Conservation (phyloP, 2,113 vertebrate species). For the Perca fluviatilis region DNA sequence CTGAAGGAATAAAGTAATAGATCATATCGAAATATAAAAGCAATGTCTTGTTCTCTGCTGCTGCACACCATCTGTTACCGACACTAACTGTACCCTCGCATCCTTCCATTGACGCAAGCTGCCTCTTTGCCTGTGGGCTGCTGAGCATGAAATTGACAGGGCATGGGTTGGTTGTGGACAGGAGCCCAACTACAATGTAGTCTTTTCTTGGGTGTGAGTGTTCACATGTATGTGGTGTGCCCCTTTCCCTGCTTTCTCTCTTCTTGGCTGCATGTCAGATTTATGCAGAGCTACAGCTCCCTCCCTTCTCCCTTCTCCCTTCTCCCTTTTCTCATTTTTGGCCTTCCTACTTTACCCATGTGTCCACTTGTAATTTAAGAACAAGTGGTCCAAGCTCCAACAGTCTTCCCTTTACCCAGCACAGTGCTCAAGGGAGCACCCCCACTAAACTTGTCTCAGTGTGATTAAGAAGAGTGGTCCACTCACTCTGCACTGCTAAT, state of each 20-base stretch:
- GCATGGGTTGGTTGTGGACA: slow-evolving; percentile 61
- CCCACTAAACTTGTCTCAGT: slow-evolving; percentile 53
- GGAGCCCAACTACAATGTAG: slow-evolving; percentile 52
- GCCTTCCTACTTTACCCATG: slow-evolving; percentile 66
- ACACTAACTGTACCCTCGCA: slow-evolving; percentile 57
- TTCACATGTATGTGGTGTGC: neutral
- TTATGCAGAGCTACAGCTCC: slow-evolving; percentile 70
- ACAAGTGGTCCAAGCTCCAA: slow-evolving; percentile 52
- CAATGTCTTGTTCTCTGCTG: slow-evolving; percentile 41
- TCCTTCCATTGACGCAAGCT: slow-evolving; percentile 58
- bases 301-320: slow-evolving; percentile 29
- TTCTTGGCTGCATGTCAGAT: slow-evolving; percentile 82
- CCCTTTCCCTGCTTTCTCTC: slow-evolving; percentile 27
- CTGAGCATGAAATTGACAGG: slow-evolving; percentile 77
- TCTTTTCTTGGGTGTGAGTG: slow-evolving; percentile 10
- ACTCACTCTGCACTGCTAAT: slow-evolving; percentile 52
- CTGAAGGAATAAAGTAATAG: slow-evolving; percentile 46
- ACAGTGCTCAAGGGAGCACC: slow-evolving; percentile 58
- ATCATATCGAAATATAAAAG: slow-evolving; percentile 61
- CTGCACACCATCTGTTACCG: slow-evolving; percentile 63
- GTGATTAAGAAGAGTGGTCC: slow-evolving; percentile 64
- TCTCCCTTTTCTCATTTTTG: slow-evolving; percentile 51
- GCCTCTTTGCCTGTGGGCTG: slow-evolving; percentile 63
- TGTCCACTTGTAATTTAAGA: slow-evolving; percentile 75
- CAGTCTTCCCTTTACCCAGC: slow-evolving; percentile 31